Conservation (phyloP, 2,797 vertebrate genomes). For the Cossypha caffra region DNA sequence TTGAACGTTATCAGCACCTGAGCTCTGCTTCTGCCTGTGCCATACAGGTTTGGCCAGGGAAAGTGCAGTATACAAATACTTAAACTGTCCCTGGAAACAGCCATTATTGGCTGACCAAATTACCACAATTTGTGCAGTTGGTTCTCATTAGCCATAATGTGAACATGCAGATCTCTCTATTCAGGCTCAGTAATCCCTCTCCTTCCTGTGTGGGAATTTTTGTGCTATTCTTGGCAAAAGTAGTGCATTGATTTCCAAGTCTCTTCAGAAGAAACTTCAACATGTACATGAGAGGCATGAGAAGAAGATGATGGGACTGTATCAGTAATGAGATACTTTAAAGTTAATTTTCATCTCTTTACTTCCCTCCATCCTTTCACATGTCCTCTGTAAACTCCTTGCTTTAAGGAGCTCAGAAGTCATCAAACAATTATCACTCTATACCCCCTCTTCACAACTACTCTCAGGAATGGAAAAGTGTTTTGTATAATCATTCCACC, state of each 20-base stretch:
- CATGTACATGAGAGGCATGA: background rate
- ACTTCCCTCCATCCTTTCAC: background rate
- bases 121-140: background rate
- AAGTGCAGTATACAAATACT: background rate
- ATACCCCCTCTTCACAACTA: background rate
- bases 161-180: background rate
- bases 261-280: background rate
- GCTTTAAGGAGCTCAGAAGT: background rate
- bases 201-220: background rate
- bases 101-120: background rate
- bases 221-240: background rate
- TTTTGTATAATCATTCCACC: background rate
- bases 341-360: background rate
- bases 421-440: background rate
- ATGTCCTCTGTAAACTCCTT: background rate
- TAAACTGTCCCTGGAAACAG: background rate
- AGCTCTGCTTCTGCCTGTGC: background rate
- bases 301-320: background rate
- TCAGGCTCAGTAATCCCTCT: background rate
- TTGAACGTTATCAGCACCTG: accelerated
- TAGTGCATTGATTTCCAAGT: background rate
- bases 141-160: background rate
- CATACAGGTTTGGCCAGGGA: background rate
- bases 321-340: background rate
- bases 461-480: background rate